Evolutionary conservation across 2,113 vertebrate species (phyloP).

Genomic region (Datnioides undecimradiatus): DNA sequence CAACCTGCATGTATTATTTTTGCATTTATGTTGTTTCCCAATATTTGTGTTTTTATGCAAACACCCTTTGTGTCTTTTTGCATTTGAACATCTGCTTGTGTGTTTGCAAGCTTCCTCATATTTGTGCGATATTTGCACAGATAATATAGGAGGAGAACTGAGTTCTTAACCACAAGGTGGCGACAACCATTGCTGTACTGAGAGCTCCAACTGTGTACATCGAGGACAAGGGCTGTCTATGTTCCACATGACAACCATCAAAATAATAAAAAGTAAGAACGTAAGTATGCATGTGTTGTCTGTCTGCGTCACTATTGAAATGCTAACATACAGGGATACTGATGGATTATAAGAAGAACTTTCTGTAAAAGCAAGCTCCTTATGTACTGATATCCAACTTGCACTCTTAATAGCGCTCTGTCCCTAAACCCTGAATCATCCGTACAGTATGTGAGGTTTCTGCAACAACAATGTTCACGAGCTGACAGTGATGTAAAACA

Average conservation of each 20-base stretch:
- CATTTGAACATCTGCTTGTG: not conserved
- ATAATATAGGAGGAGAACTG: not conserved
- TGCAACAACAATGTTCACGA: conserved; percentile 49
- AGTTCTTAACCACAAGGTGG: conserved; percentile 73
- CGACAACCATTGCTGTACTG: conserved; percentile 36
- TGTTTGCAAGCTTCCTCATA: not conserved
- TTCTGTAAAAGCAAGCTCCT: not conserved
- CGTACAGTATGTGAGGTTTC: conserved; percentile 31
- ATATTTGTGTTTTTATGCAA: not conserved
- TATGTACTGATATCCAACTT: not conserved
- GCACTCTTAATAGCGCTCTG: not conserved
- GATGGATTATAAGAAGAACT: not conserved
- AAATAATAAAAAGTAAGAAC: not conserved
- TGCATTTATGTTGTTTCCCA: not conserved
- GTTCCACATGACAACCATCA: not conserved
- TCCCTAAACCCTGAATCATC: conserved; percentile 32
- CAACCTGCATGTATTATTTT: not conserved
- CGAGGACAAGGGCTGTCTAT: too few species aligned
- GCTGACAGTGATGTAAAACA: conserved; percentile 68
- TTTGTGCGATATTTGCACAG: not conserved
- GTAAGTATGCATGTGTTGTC: not conserved
- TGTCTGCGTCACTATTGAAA: not conserved
- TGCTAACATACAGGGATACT: not conserved
- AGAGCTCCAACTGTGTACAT: not conserved
- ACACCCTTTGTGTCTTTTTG: too few species aligned